Conservation (phyloP, 2,797 vertebrate species). For the Cirrhinus molitorella region DNA sequence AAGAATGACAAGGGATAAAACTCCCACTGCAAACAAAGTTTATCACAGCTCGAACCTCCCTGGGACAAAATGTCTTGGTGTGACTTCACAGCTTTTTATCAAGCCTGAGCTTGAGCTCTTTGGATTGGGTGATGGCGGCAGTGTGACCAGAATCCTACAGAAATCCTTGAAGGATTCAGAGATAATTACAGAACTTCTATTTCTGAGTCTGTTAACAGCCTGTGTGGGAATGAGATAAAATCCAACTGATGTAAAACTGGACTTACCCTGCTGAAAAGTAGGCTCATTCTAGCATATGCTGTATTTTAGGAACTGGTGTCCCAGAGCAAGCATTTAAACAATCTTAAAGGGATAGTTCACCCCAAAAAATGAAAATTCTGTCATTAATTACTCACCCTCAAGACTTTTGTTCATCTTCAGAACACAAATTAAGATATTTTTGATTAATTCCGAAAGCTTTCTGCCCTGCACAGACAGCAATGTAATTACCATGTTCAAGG, state of each 20-base stretch:
- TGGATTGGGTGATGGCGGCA: neutral
- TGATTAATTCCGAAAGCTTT: too few relatives aligned
- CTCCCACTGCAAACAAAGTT: slow-evolving; percentile 18
- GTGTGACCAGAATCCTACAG: slow-evolving; percentile 4
- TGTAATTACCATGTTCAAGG: too few relatives aligned
- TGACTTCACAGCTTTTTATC: slow-evolving; percentile 29
- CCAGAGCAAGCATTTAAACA: neutral
- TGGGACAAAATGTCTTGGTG: slow-evolving; percentile 8
- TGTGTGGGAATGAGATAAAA: neutral
- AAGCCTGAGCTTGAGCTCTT: slow-evolving; percentile 6
- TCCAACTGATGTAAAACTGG: neutral
- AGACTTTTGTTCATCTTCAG: too few relatives aligned
- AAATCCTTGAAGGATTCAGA: slow-evolving; percentile 7
- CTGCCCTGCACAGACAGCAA: too few relatives aligned
- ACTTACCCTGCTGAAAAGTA: neutral
- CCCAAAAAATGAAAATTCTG: neutral
- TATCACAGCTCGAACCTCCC: neutral
- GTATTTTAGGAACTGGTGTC: neutral
- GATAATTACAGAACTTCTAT: slow-evolving; percentile 45
- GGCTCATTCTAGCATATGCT: neutral
- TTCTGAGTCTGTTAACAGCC: slow-evolving; percentile 1
- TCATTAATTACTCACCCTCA: neutral
- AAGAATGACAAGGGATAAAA: slow-evolving; percentile 31
- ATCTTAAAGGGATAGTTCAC: neutral
- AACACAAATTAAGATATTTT: too few relatives aligned